phyloP scores from a whole-genome alignment of 2,113 vertebrate genomes.

The Psephotus haematonotus region DNA sequence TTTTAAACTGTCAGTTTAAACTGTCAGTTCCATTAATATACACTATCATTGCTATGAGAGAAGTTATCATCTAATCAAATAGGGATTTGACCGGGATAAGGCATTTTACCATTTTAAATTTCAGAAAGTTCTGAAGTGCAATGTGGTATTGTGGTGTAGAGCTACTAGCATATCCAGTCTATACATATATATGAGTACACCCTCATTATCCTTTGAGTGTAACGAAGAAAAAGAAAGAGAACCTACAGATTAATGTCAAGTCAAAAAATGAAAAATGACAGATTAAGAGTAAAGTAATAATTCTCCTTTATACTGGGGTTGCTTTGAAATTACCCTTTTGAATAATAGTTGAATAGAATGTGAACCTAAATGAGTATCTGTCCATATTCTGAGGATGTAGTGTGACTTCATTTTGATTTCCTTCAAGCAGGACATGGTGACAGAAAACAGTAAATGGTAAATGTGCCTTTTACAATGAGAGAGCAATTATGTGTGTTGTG shows the following conservation, averaged over 20 bases:
- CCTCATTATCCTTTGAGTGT: neutral
- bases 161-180: neutral
- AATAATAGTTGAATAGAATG: neutral
- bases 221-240: neutral
- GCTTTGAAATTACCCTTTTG: neutral
- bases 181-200: neutral
- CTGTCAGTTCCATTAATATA: neutral
- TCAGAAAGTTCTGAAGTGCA: neutral
- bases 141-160: neutral
- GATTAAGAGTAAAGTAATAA: neutral
- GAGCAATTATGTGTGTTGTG: neutral
- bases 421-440: neutral
- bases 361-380: neutral
- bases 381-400: neutral
- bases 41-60: neutral
- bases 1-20: neutral
- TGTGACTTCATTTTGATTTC: neutral
- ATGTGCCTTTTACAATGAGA: neutral
- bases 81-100: neutral
- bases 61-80: neutral
- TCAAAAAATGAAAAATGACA: neutral
- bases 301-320: neutral
- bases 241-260: neutral
- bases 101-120: neutral
- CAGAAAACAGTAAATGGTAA: neutral